Base-by-base conservation (phyloP, 2,888 invertebrate genomes). In the Strigamia crassipes region DNA sequence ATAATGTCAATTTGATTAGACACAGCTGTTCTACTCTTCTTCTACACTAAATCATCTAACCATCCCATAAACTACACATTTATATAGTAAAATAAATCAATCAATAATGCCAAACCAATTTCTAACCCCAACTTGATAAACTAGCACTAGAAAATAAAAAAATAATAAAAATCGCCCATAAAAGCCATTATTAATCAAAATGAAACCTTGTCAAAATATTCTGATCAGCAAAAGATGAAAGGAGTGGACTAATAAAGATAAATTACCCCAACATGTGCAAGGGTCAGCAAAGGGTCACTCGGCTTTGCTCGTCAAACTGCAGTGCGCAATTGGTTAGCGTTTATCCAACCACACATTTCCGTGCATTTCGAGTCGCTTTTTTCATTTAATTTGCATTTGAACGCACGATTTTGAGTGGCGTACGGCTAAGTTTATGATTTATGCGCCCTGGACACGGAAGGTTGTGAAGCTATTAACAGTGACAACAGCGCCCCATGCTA, bases 401-500 rank as follows among this genome's bases (percentile, higher is more conserved):
- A 23, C 66, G 15, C 66, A 66, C 66, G 66, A 66, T 66, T 27
- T 21, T 66, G 66, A 66, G 15, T 66, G 66, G 66, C 66, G 66
- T 66, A 4, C 23, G 66, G 66, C 66, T 27, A 31, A 66, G 66
- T 23, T 66, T 23, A 23, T 66, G 66, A 66, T 66, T 66, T 66
- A 66, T 27, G 66, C 9, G 66, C 66, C 6, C 66, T 66, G 66
- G 66, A 66, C 66, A 66, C 66, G 66, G 66, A 66, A 66, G 23
- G 66, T 66, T 27, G 66, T 31, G 31, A 23, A 66, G 66, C 66
- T 66, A 66, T 66, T 66, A 66, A 66, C 66, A 66, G 66, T 66
- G 66, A 66, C 66, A 66, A 66, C 66, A 66, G 66, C 66, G 66
- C 66, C 66, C 66, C 66, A 66, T 66, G 66, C 66, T 27, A 66